Base-by-base conservation (phyloP, 1,140 invertebrate species). In the Dendroctonus ponderosae region DNA sequence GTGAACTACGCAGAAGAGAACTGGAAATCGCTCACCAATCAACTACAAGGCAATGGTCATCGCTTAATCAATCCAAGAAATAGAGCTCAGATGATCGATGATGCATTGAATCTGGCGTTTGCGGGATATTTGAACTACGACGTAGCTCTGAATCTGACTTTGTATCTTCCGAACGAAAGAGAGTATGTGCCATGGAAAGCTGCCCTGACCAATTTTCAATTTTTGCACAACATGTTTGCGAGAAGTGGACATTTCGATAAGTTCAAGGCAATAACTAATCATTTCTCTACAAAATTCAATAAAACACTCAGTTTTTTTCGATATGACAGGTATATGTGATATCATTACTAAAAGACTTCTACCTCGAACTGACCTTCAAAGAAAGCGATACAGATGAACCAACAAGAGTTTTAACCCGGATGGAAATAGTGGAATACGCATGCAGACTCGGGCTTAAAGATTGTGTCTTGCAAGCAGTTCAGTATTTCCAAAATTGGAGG, bases 81-180 rank as follows among this genome's bases (percentile, higher is more conserved):
- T 77, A 79, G 94, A 67, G 94, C 93, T 0, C 94, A 97, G 77
- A 80, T 96, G 5, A 81, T 97, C 0, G 91, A 96, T 73, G 94
- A 97, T 77, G 87, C 91, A 0, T 83, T 96, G 72, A 92, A 92
- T 72, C 80, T 97, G 42, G 92, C 92, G 0, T 77, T 87, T n/a
- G 85, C 85, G 7, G 86, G 85, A 9, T 80, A 82, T 48, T 70
- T 91, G 2, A 79, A 83, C 58, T 91, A 91, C 70, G 75, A 82
- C 1, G 85, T 85, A 0, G 90, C 91, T 6, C 76, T 94, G 68
- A 86, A 91, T 68, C 81, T 91, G 0, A 91, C 89, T 0, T 84
- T 83, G 26, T 93, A 93, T 74, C 79, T 94, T 48, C 79, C 74
- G 0, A 83, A 89, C 59, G 92, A 94, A 79, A 82, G 82, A 5